Percentiles rank a stretch among this genome's conserved stretches.
Conservation (phyloP, 2,888 invertebrate species). For the Colostygia pectinataria region DNA sequence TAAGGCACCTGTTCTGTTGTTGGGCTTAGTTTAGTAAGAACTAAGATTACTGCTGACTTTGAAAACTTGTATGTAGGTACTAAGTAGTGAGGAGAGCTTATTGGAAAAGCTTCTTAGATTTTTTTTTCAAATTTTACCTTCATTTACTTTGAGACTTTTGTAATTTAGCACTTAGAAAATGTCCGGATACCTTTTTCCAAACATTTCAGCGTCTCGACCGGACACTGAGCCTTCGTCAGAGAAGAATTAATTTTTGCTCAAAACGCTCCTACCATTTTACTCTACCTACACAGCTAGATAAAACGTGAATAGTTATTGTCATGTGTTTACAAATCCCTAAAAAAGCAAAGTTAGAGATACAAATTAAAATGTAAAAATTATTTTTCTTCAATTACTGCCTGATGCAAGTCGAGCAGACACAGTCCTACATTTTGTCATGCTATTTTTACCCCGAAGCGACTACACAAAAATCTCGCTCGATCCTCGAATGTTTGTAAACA, state of each 20-base stretch:
- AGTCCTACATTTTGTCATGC: slow-evolving; percentile 11
- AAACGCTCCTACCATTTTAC: slow-evolving; percentile 42
- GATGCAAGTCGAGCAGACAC: not conserved
- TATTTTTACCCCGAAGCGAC: slow-evolving; percentile 16
- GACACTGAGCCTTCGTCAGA: slow-evolving; percentile 42
- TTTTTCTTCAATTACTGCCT: too few relatives aligned
- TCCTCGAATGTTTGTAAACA: slow-evolving; percentile 28
- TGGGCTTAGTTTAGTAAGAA: too few relatives aligned
- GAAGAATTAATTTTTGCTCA: slow-evolving; percentile 51
- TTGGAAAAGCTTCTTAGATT: too few relatives aligned
- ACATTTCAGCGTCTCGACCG: slow-evolving; percentile 19
- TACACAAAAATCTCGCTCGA: slow-evolving; percentile 22
- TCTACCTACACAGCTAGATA: not conserved
- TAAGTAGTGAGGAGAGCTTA: too few relatives aligned
- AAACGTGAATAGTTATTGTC: too few relatives aligned
- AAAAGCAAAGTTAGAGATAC: too few relatives aligned
- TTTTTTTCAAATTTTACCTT: too few relatives aligned
- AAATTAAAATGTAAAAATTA: too few relatives aligned
- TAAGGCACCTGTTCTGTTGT: too few relatives aligned
- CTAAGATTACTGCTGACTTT: too few relatives aligned
- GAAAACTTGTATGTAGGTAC: too few relatives aligned
- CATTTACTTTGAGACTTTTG: not conserved
- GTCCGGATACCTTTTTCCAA: slow-evolving; percentile 12
- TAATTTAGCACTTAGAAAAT: slow-evolving; percentile 19
- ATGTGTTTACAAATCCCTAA: too few relatives aligned